phyloP scores from a whole-genome alignment of 2,888 invertebrate genomes.

The Esperia sulphurella region DNA sequence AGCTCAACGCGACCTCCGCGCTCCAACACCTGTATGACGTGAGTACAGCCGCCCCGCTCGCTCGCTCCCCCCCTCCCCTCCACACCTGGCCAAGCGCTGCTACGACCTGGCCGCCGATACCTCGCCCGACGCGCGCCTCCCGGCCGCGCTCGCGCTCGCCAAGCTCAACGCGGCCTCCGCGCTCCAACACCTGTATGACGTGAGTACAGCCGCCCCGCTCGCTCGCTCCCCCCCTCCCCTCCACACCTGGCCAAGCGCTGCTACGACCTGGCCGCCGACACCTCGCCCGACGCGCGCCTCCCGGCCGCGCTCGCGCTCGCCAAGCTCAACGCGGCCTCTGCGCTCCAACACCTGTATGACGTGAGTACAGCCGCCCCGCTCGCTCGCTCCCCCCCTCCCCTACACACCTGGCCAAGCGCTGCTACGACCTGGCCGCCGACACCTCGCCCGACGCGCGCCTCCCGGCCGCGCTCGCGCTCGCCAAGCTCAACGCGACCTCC shows the following conservation, averaged over 20 bases:
- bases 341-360: slow-evolving; percentile 11
- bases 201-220: too few relatives aligned
- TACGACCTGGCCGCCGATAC: slow-evolving; percentile 98
- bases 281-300: slow-evolving; percentile 94
- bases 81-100: slow-evolving; percentile 97
- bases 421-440: slow-evolving; percentile 97
- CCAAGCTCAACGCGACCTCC: slow-evolving; percentile 86
- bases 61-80: too few relatives aligned
- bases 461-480: slow-evolving; percentile 93
- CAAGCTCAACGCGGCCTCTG: slow-evolving; percentile 85
- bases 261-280: slow-evolving; percentile 97
- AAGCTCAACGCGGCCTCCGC: slow-evolving; percentile 85
- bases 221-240: too few relatives aligned
- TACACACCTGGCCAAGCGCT: slow-evolving; percentile 98
- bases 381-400: too few relatives aligned
- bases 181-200: slow-evolving; percentile 6
- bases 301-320: slow-evolving; percentile 95
- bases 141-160: slow-evolving; percentile 93
- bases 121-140: slow-evolving; percentile 94
- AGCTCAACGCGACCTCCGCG: slow-evolving; percentile 83
- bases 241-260: slow-evolving; percentile 98
- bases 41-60: too few relatives aligned
- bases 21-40: slow-evolving; percentile 9
- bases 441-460: slow-evolving; percentile 95
- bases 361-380: too few relatives aligned